Percentiles rank a stretch among this genome's conserved stretches.
Evolutionary conservation across 2,797 vertebrate species (phyloP).

Genomic region (Amblyraja radiata): DNA sequence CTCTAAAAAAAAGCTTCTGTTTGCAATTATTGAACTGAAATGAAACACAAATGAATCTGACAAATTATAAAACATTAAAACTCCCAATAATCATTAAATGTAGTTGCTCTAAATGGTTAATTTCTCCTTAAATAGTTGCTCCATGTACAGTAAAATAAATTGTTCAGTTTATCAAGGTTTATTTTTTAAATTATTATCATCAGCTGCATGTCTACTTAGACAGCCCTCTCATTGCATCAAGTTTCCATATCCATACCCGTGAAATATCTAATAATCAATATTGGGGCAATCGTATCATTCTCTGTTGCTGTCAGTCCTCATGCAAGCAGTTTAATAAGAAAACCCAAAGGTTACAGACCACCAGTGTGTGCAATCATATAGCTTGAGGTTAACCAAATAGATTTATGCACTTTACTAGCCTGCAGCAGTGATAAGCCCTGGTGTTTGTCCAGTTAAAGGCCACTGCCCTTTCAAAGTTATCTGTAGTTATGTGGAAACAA

Average conservation of each 20-base stretch:
- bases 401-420: background rate
- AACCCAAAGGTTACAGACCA: background rate
- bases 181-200: background rate
- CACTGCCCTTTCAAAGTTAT: background rate
- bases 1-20: background rate
- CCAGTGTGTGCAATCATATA: background rate
- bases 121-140: background rate
- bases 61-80: constrained; percentile 8
- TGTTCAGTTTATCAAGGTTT: background rate
- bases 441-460: background rate
- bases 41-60: background rate
- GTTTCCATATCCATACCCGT: background rate
- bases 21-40: background rate
- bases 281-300: background rate
- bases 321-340: background rate
- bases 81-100: background rate
- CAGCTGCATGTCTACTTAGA: background rate
- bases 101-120: background rate
- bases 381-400: background rate
- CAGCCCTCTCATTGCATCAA: background rate
- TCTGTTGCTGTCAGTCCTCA: background rate
- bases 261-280: background rate
- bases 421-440: background rate
- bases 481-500: background rate
- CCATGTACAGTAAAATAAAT: background rate